phyloP scores from a whole-genome alignment of 2,888 invertebrate genomes.

The Volucella inanis region DNA sequence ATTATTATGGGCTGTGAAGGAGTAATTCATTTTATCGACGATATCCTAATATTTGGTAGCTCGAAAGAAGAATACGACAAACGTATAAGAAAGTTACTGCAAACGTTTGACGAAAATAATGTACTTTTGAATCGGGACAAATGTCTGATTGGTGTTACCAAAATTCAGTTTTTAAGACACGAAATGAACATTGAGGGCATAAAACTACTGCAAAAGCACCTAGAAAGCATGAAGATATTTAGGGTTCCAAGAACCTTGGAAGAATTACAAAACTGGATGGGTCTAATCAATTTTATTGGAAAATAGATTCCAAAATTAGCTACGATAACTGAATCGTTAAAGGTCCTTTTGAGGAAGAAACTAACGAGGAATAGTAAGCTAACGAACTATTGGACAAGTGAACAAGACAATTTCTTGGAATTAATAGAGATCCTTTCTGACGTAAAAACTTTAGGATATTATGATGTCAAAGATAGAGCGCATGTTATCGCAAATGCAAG shows the following conservation, averaged over 20 bases:
- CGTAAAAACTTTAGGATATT: slow-evolving; percentile 76
- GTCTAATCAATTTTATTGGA: slow-evolving; percentile 50
- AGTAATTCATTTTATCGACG: slow-evolving; percentile 80
- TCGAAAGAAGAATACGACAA: slow-evolving; percentile 33
- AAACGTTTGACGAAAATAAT: slow-evolving; percentile 27
- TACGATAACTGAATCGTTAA: no score
- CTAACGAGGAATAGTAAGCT: no score
- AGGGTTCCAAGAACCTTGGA: slow-evolving; percentile 40
- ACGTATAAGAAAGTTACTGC: slow-evolving; percentile 23
- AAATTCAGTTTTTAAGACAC: slow-evolving; percentile 78
- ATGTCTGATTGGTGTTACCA: slow-evolving; percentile 34
- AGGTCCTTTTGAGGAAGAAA: no score
- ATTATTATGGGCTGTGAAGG: slow-evolving; percentile 79
- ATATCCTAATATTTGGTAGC: slow-evolving; percentile 76
- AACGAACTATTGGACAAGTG: slow-evolving; percentile 14
- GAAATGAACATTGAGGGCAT: slow-evolving; percentile 76
- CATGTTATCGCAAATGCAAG: slow-evolving; percentile 79
- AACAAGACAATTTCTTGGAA: slow-evolving; percentile 30
- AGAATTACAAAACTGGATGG: slow-evolving; percentile 54
- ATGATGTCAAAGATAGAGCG: slow-evolving; percentile 76
- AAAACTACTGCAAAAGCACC: slow-evolving; percentile 75
- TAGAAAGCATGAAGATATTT: slow-evolving; percentile 29
- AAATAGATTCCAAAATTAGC: no score
- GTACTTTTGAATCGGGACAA: slow-evolving; percentile 32
- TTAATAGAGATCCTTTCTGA: slow-evolving; percentile 43